These are phyloP conservation scores for Dicrurus megarhynchus DNA, from an alignment of 2,113 vertebrate species.

Conservation along the genomic window DNA sequence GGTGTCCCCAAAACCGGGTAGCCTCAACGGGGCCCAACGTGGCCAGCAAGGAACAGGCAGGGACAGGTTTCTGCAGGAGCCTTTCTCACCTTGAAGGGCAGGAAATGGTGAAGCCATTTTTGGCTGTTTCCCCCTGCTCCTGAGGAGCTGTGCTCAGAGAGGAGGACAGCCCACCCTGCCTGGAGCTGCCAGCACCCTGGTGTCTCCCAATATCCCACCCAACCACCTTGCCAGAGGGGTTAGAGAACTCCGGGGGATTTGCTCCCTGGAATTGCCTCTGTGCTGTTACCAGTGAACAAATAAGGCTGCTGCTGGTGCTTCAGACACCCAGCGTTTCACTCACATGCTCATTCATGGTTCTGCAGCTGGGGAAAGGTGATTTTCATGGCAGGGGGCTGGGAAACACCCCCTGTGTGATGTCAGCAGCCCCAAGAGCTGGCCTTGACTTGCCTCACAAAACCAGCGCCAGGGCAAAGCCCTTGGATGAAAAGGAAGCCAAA, in stretches of 20 bases:
- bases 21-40: fast-evolving
- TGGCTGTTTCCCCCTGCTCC: neutral
- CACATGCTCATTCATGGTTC: fast-evolving
- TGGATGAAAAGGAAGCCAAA: neutral
- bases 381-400: neutral
- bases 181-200: neutral
- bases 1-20: neutral
- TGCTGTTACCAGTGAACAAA: neutral
- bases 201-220: neutral
- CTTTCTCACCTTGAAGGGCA: neutral
- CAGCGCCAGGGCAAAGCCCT: neutral
- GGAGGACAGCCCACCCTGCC: neutral
- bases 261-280: neutral
- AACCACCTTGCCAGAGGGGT: neutral
- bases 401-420: no score
- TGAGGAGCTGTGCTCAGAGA: neutral
- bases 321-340: neutral
- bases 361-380: neutral
- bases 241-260: neutral
- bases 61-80: neutral
- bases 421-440: neutral
- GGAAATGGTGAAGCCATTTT: neutral
- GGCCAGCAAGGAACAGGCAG: neutral
- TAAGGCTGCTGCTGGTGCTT: neutral
- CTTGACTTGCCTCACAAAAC: neutral